Conservation (phyloP, 2,888 invertebrate genomes). For the Andrena bicolor region DNA sequence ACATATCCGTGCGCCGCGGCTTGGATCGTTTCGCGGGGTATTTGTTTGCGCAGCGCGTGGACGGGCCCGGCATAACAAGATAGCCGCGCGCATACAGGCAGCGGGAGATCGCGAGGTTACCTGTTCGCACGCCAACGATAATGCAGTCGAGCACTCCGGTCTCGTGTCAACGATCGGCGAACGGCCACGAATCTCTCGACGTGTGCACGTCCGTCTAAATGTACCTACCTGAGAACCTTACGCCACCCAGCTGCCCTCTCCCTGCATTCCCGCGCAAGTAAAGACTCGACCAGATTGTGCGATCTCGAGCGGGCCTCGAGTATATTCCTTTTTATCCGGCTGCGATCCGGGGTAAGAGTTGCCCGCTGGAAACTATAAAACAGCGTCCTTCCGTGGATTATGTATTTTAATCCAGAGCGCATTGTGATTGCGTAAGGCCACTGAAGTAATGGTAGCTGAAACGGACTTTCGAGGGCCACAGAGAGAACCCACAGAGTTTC, state of each 20-base stretch:
- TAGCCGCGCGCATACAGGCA: conserved; percentile 55
- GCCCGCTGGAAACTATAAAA: conserved; percentile 50
- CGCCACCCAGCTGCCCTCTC: conserved; percentile 72
- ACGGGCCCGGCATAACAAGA: conserved; percentile 71
- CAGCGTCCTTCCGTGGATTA: conserved; percentile 19
- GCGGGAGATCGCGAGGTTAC: conserved; percentile 74
- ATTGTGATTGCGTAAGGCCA: not conserved
- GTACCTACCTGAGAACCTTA: conserved; percentile 74
- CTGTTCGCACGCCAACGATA: conserved; percentile 74
- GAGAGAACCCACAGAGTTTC: not conserved
- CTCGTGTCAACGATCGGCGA: conserved; percentile 76
- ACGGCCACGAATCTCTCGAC: conserved; percentile 75
- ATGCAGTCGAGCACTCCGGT: conserved; percentile 73
- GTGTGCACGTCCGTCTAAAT: conserved; percentile 75
- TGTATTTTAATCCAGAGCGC: conserved; percentile 16
- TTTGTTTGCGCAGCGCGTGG: conserved; percentile 80
- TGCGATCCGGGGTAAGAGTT: conserved; percentile 34
- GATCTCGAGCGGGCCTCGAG: conserved; percentile 59
- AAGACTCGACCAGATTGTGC: conserved; percentile 67
- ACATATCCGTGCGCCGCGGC: conserved; percentile 36
- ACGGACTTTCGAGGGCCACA: not conserved
- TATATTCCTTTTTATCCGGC: conserved; percentile 52
- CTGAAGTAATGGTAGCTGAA: not conserved
- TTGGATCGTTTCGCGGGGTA: conserved; percentile 67
- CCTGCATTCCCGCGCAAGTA: conserved; percentile 63